Base-by-base conservation (phyloP, 2,797 vertebrate genomes). In the Girardinus metallicus region DNA sequence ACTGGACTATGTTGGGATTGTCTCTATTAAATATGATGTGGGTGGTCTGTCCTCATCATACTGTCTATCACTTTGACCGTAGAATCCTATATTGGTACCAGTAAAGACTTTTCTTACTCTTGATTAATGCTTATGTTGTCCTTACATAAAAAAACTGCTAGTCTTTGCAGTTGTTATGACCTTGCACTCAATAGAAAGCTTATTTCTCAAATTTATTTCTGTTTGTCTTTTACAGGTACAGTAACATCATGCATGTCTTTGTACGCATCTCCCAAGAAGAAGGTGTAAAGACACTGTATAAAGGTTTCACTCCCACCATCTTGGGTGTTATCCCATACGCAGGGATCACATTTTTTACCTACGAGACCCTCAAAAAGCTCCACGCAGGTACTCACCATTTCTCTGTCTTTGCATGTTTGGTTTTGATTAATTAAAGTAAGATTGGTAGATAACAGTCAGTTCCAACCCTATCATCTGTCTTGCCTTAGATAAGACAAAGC, bases 321-420 rank as follows among this genome's bases (percentile, higher is more conserved):
- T 93, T 99, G 46, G 99, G 99, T 0, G 97, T 99, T 71, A 96
- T 99, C 75, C 98, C 99, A 0, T 99, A 99, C 0, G 97, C 99
- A 0, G 99, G 99, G 1, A 96, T 99, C 83, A 98, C 98, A 75
- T 99, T 99, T 94, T 99, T 98, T 90, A 99, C 98, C 18, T 99
- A 99, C 0, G 99, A 99, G 93, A 97, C 97, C 0, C 93, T 99
- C 6, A 99, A 99, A 93, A 98, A 97, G 80, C 78, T 98, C 0
- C 98, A 99, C 2, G 90, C 96, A 95, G 99, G 99, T 99, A 94
- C 55, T 16, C 5, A 26, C 3, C 0, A 1, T n/a, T 5, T 18
- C 0, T 44, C 21, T 43, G 26, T 5, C 0, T 13, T n/a, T 55
- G 46, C 11, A 44, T 6, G 21, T 31, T 29, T 21, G 18, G 16